These are phyloP conservation scores for Pristis pectinata DNA, from an alignment of 2,797 vertebrate species.

Conservation along the genomic window DNA sequence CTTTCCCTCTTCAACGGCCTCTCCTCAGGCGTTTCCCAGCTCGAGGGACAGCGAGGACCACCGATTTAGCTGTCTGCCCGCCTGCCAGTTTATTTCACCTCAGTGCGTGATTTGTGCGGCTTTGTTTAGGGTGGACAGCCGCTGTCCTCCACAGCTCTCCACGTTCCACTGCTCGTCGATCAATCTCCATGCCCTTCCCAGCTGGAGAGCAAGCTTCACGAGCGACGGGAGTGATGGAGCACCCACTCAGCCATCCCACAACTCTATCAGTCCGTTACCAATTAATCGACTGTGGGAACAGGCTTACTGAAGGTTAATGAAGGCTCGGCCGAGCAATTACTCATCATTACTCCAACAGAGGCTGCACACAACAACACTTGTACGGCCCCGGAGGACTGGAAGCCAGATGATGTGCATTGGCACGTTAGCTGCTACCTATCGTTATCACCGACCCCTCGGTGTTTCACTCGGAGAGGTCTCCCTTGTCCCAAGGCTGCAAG, in stretches of 20 bases:
- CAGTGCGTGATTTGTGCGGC: conserved; percentile 42
- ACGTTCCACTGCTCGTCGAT: conserved; percentile 49
- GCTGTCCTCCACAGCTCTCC: conserved; percentile 48
- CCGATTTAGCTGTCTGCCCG: not conserved
- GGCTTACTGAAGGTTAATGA: conserved; percentile 50
- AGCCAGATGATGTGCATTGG: not conserved
- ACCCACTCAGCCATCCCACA: conserved; percentile 42
- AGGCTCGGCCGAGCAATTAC: conserved; percentile 45
- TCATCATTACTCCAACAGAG: conserved; percentile 40
- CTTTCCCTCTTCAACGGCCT: too few relatives aligned
- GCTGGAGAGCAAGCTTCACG: conserved; percentile 32
- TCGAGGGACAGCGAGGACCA: too few relatives aligned
- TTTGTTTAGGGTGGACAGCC: conserved; percentile 43
- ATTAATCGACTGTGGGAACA: conserved; percentile 42
- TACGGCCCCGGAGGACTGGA: not conserved
- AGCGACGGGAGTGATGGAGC: conserved; percentile 34
- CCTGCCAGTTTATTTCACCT: not conserved
- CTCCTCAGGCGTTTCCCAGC: not conserved
- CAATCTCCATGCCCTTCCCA: conserved; percentile 45
- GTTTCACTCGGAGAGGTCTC: not conserved
- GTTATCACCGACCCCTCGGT: not conserved
- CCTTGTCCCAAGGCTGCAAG: not conserved
- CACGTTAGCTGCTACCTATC: not conserved
- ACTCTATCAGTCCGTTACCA: conserved; percentile 46
- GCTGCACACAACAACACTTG: not conserved